These are phyloP conservation scores for Nycticryphes semicollaris DNA, from an alignment of 2,113 vertebrate species.

Conservation along the genomic window DNA sequence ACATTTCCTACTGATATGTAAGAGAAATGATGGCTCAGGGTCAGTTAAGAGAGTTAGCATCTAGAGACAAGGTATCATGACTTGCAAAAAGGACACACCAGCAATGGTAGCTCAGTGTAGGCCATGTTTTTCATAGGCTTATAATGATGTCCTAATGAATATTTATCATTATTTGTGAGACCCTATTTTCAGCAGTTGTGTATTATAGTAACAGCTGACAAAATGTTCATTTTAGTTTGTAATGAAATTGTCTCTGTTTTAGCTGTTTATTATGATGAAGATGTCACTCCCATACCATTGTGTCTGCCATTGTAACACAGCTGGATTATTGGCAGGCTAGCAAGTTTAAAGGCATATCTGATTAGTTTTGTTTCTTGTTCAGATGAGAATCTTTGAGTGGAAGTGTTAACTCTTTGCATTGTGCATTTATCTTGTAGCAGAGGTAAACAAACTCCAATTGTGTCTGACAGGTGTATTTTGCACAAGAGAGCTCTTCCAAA, in stretches of 20 bases:
- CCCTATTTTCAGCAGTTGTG: conserved; percentile 49
- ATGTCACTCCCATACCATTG: conserved; percentile 35
- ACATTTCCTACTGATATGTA: background rate
- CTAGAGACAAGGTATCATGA: background rate
- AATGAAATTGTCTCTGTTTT: conserved; percentile 51
- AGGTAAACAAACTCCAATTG: background rate
- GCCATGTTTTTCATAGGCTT: background rate
- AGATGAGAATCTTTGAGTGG: background rate
- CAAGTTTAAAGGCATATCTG: background rate
- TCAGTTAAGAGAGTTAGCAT: background rate
- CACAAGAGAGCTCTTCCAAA: background rate
- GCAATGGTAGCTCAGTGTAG: background rate
- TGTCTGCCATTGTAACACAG: conserved; percentile 31
- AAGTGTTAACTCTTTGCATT: background rate
- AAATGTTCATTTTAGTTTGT: conserved; percentile 48
- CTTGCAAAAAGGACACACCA: background rate
- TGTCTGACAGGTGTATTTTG: background rate
- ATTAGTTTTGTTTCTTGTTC: background rate
- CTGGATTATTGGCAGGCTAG: conserved; percentile 7
- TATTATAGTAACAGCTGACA: conserved; percentile 56
- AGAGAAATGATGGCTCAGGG: background rate
- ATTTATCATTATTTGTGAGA: conserved; percentile 62
- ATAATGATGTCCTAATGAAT: conserved; percentile 54
- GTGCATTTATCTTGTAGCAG: background rate
- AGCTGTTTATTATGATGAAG: conserved; percentile 31